Conservation (phyloP, 1,140 invertebrate genomes). For the Drosophila nigromelanica region DNA sequence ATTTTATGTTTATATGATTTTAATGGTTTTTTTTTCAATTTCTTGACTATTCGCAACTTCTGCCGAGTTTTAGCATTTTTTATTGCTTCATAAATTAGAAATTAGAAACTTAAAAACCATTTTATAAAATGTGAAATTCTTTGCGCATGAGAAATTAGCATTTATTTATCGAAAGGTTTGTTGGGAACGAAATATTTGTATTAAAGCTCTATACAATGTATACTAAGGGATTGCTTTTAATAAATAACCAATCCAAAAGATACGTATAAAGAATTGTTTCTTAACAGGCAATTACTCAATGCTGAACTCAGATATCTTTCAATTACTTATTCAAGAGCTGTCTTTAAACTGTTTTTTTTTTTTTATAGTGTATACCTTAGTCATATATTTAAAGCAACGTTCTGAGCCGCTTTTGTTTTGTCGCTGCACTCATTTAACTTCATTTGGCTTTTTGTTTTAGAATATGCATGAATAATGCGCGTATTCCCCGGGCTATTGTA, state of each 20-base stretch:
- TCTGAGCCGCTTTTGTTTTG: slow-evolving; percentile 49
- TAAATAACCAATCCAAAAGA: too few species aligned
- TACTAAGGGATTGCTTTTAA: too few species aligned
- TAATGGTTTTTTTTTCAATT: not conserved
- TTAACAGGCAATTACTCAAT: not conserved
- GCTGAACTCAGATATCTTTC: not conserved
- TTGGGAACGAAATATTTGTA: too few species aligned
- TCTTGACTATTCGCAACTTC: slow-evolving; percentile 3
- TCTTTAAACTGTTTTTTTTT: not conserved
- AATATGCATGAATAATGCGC: slow-evolving; percentile 58
- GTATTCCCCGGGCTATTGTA: slow-evolving; percentile 53
- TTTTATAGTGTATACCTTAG: slow-evolving; percentile 50
- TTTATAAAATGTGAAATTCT: too few species aligned
- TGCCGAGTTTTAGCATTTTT: too few species aligned
- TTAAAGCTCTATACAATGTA: too few species aligned
- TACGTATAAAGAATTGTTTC: not conserved
- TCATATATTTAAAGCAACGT: slow-evolving; percentile 13
- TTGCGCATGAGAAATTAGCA: too few species aligned
- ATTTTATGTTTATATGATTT: not conserved
- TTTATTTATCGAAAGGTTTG: too few species aligned
- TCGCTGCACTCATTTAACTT: slow-evolving; percentile 77
- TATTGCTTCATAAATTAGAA: slow-evolving; percentile 11
- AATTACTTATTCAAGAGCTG: not conserved
- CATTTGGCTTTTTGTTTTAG: slow-evolving; percentile 75
- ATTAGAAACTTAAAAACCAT: not conserved